A percentile compares a stretch with the other conserved stretches of the same genome.
Evolutionary conservation across 2,113 vertebrate species (phyloP).

Genomic region (Solea solea): DNA sequence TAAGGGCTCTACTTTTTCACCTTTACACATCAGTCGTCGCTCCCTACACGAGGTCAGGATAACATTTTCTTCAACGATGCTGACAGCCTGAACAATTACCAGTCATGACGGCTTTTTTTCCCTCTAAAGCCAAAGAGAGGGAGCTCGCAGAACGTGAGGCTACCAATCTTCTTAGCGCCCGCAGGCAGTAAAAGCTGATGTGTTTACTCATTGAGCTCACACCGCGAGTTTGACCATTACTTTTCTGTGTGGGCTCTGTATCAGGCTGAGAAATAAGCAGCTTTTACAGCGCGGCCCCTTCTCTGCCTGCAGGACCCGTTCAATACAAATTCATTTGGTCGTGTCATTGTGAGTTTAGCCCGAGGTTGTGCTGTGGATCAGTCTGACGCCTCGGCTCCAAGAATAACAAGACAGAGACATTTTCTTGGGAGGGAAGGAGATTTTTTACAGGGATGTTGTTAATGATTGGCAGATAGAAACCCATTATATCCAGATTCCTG

Average conservation of each 20-base stretch:
- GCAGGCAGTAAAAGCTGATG: slow-evolving; percentile 49
- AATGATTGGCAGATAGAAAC: slow-evolving; percentile 14
- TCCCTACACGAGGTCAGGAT: not conserved
- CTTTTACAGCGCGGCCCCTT: slow-evolving; percentile 20
- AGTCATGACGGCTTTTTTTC: slow-evolving; percentile 1
- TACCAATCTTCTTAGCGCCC: slow-evolving; percentile 17
- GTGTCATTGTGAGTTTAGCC: slow-evolving; percentile 55
- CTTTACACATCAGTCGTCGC: not conserved
- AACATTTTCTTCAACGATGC: not conserved
- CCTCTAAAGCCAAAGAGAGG: slow-evolving; percentile 21
- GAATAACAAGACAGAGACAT: slow-evolving; percentile 38
- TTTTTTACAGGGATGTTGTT: not conserved
- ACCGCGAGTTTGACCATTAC: slow-evolving; percentile 51
- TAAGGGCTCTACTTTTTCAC: not conserved
- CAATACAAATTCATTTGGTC: slow-evolving; percentile 67
- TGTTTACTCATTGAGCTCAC: slow-evolving; percentile 52
- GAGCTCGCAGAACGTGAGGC: slow-evolving; percentile 11
- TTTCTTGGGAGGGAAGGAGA: slow-evolving; percentile 3
- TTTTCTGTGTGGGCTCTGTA: slow-evolving; percentile 47
- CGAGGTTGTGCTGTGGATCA: slow-evolving; percentile 46
- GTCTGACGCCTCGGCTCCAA: slow-evolving; percentile 28
- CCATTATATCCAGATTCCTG: not conserved
- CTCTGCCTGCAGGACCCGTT: slow-evolving; percentile 53
- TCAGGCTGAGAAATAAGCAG: slow-evolving; percentile 60
- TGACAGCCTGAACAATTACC: not conserved